Base-by-base conservation (phyloP, 1,140 invertebrate species). In the Danaus melanippus region DNA sequence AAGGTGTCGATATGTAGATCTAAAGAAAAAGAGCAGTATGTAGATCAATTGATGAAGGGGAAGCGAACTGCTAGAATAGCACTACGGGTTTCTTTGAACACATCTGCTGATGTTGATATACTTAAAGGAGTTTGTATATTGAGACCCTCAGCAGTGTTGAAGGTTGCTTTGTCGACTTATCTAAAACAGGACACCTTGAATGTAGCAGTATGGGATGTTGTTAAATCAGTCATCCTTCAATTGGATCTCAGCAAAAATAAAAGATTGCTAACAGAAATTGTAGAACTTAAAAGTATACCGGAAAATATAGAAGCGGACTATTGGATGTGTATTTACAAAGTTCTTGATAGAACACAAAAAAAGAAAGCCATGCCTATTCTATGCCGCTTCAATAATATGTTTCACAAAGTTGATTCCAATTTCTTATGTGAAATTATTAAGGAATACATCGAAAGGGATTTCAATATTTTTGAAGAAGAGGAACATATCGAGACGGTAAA, bases 281-380 rank as follows among this genome's bases (percentile, higher is more conserved):
- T 45, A 4, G 39, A 67, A 10, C 43, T 46, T 0, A n/a, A 60
- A 12, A 17, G 8, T 39, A 41, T 78, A 7, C 72, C 76, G 8
- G 48, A 50, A 21, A 56, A 45, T 15, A 66, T 77, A 8, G 53
- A 69, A 64, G 48, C 58, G 2, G 68, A 77, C 17, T 82, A 77
- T 40, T 75, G 66, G 53, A 45, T 46, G 7, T 52, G 50, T 11
- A 45, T 78, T 3, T 75, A 64, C 46, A 42, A 59, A 17, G 53
- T 56, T 6, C 53, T 69, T 11, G 4, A 50, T 1, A 69, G 67
- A 56, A 58, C 53, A 10, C 57, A 55, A 1, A 39, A 58, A 47
- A 32, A 46, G 15, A 50, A 66, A 12, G 55, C 62, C 11, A 56
- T 56, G 40, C 21, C 44, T 9, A 63, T 65, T 12, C 46, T 79